Base-by-base conservation (phyloP, 1,140 invertebrate genomes). In the Zaprionus africanus region DNA sequence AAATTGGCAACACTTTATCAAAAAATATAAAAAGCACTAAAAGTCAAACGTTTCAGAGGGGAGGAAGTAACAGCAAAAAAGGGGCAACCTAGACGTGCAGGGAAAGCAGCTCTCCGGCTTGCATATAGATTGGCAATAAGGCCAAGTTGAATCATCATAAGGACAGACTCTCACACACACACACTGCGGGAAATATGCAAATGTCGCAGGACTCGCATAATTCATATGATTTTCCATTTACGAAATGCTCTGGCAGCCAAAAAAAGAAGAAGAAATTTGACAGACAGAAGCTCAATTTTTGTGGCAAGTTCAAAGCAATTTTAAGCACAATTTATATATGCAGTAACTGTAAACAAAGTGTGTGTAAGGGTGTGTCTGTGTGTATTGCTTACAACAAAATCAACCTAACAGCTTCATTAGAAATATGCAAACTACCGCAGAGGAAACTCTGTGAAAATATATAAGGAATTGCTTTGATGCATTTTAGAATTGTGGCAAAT, bases 1-100 rank as follows among this genome's bases (percentile, higher is more conserved):
- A 90, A 90, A 90, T 90, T 90, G 85, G 85, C 85, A 90, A 90
- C 85, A 90, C 85, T 90, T 90, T 90, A 90, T 90, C 86, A 90
- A 90, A 90, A 88, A 90, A 90, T 85, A 90, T 85, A 85, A 90
- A 88, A 90, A 85, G 76, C 79, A 90, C 82, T 85, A 90, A 90
- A 85, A 90, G 85, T 90, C 85, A 90, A 84, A 85, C 82, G 70
- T 70, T 83, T 76, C 19, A 46, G 41, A 46, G 41, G 60, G 22
- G 38, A 43, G 26, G 61, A 54, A 51, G 38, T 57, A 41, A 60
- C 36, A 61, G 51, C 31, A 65, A 74, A 67, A 87, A 74, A 57
- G 72, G 57, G 51, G 49, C n/a, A 71, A 57, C 64, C 51, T 75
- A 54, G 19, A 64, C 34, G 66, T 74, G 66, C 71, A 66, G 51